Evolutionary conservation across 2,888 invertebrate species (phyloP).

Genomic region (Baronia brevicornis): DNA sequence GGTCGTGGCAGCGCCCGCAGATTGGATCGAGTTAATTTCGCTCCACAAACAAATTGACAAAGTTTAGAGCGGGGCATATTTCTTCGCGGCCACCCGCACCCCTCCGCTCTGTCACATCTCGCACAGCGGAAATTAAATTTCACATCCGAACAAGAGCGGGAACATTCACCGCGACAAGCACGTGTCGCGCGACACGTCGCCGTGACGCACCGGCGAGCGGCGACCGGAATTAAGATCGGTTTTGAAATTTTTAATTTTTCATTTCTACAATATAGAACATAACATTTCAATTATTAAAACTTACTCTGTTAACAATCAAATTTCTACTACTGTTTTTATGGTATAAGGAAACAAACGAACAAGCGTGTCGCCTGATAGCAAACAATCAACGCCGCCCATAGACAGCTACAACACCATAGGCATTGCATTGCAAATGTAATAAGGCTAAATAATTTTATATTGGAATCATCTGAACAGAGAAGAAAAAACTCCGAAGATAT

Average conservation of each 20-base stretch:
- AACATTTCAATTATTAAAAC: too few species aligned
- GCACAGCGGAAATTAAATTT: conserved; percentile 74
- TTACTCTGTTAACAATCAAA: too few species aligned
- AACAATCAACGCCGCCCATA: too few species aligned
- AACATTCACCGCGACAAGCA: conserved; percentile 55
- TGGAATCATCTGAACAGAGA: too few species aligned
- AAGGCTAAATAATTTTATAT: too few species aligned
- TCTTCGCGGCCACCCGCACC: conserved; percentile 50
- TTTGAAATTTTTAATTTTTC: too few species aligned
- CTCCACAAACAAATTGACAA: conserved; percentile 76
- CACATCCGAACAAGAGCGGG: conserved; percentile 72
- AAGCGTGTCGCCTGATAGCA: too few species aligned
- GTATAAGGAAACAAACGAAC: too few species aligned
- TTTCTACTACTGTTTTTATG: too few species aligned
- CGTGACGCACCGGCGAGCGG: conserved; percentile 34
- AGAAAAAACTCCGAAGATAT: too few species aligned
- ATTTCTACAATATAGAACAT: too few species aligned
- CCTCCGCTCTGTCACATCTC: conserved; percentile 55
- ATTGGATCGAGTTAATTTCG: conserved; percentile 76
- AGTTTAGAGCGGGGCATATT: conserved; percentile 75
- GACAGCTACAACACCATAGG: too few species aligned
- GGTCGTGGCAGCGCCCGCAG: conserved; percentile 61
- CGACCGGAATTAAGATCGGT: conserved; percentile 40
- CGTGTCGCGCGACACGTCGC: conserved; percentile 40
- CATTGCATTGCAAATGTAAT: conserved; percentile 12